These are phyloP conservation scores for Patella depressa DNA, from an alignment of 2,888 invertebrate genomes.

Conservation along the genomic window DNA sequence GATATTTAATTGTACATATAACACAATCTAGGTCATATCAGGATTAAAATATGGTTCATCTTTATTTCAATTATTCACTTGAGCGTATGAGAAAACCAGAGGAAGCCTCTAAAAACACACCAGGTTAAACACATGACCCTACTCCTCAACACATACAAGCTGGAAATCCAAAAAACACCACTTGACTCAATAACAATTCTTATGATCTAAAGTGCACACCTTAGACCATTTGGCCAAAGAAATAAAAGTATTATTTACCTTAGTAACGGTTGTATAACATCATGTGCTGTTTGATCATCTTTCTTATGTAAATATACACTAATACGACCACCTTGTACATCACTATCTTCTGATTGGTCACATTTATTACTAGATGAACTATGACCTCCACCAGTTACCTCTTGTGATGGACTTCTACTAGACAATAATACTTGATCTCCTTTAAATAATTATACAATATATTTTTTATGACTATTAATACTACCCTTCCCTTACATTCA, in stretches of 20 bases:
- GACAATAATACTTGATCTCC: constrained; percentile 65
- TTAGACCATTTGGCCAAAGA: background rate
- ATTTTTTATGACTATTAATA: too few relatives aligned
- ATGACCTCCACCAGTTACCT: constrained; percentile 40
- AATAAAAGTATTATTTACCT: constrained; percentile 49
- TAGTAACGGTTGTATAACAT: constrained; percentile 69
- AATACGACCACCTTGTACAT: constrained; percentile 65
- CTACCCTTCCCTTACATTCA: too few relatives aligned
- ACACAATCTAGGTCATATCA: too few relatives aligned
- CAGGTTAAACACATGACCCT: too few relatives aligned
- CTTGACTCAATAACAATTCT: too few relatives aligned
- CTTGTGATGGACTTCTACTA: constrained; percentile 61
- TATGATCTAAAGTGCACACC: too few relatives aligned
- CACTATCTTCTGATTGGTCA: constrained; percentile 60
- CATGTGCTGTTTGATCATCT: constrained; percentile 68
- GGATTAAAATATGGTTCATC: too few relatives aligned
- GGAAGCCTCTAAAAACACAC: background rate
- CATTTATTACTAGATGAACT: constrained; percentile 43
- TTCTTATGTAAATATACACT: constrained; percentile 70
- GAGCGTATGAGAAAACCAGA: too few relatives aligned
- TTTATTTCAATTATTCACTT: too few relatives aligned
- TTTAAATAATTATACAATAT: constrained; percentile 29
- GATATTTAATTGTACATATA: too few relatives aligned
- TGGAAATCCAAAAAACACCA: too few relatives aligned
- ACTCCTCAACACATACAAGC: too few relatives aligned